A percentile compares a stretch with the other conserved stretches of the same genome.
Conservation (phyloP, 2,797 vertebrate genomes). For the Sciurus vulgaris region DNA sequence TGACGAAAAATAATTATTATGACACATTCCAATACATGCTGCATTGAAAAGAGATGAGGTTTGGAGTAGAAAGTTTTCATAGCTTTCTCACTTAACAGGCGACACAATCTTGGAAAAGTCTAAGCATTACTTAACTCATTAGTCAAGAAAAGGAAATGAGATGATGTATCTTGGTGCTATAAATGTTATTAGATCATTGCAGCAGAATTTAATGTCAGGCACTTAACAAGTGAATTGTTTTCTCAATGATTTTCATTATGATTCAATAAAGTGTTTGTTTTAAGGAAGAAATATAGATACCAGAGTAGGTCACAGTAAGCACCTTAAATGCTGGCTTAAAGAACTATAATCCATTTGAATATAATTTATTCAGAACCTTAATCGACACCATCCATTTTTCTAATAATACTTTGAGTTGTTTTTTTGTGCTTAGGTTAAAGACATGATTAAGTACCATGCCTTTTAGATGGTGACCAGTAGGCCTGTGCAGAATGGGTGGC, state of each 20-base stretch:
- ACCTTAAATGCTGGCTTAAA: conserved; percentile 52
- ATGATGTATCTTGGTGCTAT: neutral
- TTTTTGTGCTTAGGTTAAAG: conserved; percentile 45
- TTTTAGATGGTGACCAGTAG: neutral
- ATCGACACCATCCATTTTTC: neutral
- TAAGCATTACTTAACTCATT: conserved; percentile 27
- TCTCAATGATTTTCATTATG: conserved; percentile 44
- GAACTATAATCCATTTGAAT: neutral
- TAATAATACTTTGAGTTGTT: neutral
- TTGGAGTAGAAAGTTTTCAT: neutral
- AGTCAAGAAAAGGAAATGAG: conserved; percentile 44
- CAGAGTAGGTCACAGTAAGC: conserved; percentile 42
- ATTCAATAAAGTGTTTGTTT: conserved; percentile 21
- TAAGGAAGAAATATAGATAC: conserved; percentile 45
- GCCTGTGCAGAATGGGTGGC: neutral
- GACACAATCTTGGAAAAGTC: conserved; percentile 34
- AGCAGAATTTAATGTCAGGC: conserved; percentile 42
- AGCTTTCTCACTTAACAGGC: conserved; percentile 7
- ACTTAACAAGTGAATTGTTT: conserved; percentile 15
- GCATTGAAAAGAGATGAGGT: conserved; percentile 20
- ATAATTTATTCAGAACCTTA: neutral
- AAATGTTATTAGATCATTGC: conserved; percentile 55
- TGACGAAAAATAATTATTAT: conserved; percentile 52
- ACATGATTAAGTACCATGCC: neutral
- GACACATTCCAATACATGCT: neutral